A percentile compares a stretch with the other conserved stretches of the same genome.
phyloP scores from a whole-genome alignment of 2,113 vertebrate genomes.

The Chlamydotis undulata region DNA sequence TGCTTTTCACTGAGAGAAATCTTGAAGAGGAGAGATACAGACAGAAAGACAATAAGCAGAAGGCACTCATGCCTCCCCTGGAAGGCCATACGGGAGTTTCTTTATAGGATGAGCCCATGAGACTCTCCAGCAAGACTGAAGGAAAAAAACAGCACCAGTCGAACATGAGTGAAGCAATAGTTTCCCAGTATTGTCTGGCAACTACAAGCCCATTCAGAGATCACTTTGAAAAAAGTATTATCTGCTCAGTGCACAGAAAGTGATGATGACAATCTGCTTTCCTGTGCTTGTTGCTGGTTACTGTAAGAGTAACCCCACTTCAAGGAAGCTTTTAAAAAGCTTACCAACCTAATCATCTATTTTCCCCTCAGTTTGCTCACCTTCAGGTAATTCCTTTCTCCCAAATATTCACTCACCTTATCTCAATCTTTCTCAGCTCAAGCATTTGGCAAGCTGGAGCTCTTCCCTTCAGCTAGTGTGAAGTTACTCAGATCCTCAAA shows the following conservation, averaged over 20 bases:
- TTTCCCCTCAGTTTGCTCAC: neutral
- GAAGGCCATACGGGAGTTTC: neutral
- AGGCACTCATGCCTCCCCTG: neutral
- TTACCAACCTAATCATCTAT: neutral
- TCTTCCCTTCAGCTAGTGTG: neutral
- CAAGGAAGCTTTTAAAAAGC: neutral
- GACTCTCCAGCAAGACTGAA: neutral
- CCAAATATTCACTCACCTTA: neutral
- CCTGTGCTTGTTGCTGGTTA: neutral
- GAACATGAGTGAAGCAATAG: neutral
- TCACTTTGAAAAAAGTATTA: neutral
- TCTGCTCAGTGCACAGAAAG: neutral
- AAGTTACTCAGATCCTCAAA: neutral
- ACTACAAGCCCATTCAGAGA: neutral
- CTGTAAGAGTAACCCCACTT: neutral
- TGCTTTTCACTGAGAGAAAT: neutral
- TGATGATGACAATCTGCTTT: neutral
- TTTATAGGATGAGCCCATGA: neutral
- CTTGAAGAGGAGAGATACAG: neutral
- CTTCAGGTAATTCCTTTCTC: neutral
- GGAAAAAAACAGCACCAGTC: neutral
- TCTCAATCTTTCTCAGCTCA: neutral
- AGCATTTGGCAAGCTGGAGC: neutral
- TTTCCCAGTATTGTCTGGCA: constrained; percentile 7
- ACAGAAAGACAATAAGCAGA: neutral